phyloP scores from a whole-genome alignment of 2,888 invertebrate species.

The Cephus runcator region DNA sequence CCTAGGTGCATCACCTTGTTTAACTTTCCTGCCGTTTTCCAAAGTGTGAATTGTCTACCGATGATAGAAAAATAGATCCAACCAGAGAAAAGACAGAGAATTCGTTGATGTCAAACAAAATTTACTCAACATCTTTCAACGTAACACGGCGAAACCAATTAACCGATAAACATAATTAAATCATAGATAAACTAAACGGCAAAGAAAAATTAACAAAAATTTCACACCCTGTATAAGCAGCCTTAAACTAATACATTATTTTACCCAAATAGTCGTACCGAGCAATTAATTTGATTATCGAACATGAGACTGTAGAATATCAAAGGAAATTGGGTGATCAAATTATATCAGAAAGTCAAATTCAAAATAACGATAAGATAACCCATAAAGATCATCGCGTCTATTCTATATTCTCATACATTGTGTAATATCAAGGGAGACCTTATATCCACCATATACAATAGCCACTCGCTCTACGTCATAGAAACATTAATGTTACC shows the following conservation, averaged over 20 bases:
- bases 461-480: neutral
- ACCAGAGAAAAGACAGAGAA: neutral
- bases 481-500: neutral
- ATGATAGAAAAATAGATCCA: neutral
- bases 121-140: neutral
- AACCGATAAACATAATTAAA: neutral
- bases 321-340: neutral
- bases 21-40: neutral
- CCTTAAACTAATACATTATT: neutral
- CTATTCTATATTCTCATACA: neutral
- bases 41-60: neutral
- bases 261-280: neutral
- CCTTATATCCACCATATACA: neutral
- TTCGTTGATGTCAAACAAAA: neutral
- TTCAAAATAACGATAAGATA: neutral
- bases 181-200: neutral
- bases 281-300: neutral
- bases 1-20: neutral
- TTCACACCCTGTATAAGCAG: neutral
- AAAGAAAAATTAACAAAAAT: neutral
- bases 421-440: neutral
- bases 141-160: neutral
- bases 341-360: neutral
- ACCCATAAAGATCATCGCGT: neutral
- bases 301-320: neutral